Conservation (phyloP, 1,140 invertebrate genomes). For the Apis florea region DNA sequence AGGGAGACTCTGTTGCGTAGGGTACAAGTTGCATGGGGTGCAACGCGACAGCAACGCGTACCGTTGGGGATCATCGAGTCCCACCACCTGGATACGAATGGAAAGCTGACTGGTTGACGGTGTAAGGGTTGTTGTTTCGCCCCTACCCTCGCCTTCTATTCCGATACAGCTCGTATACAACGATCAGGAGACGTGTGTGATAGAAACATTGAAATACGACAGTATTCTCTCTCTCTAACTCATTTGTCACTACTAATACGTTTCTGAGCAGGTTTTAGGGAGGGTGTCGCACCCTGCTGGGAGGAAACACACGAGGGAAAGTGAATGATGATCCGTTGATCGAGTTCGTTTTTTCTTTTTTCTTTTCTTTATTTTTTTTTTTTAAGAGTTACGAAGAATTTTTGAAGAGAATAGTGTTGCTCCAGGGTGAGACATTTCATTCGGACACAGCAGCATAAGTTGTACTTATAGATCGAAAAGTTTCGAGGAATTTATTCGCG, state of each 20-base stretch:
- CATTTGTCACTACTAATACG: slow-evolving; percentile 38
- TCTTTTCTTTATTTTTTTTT: no score
- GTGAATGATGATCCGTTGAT: background rate
- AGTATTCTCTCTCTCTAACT: background rate
- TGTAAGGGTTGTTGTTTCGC: slow-evolving; percentile 42
- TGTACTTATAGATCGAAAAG: no score
- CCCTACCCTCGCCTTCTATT: slow-evolving; percentile 16
- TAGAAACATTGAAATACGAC: slow-evolving; percentile 39
- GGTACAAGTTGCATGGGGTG: slow-evolving; percentile 37
- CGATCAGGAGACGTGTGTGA: slow-evolving; percentile 38
- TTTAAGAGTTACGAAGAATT: no score
- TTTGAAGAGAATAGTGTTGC: no score
- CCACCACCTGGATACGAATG: slow-evolving; percentile 30
- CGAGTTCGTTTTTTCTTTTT: no score
- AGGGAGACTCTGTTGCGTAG: background rate
- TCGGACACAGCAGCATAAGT: no score
- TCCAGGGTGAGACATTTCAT: no score
- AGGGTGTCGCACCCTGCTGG: no score
- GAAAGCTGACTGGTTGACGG: slow-evolving; percentile 32
- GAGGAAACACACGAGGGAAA: background rate
- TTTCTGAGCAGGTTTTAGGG: background rate
- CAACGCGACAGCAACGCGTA: background rate
- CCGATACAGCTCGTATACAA: slow-evolving; percentile 11
- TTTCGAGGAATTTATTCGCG: no score
- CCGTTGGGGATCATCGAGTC: background rate